A percentile compares a stretch with the other conserved stretches of the same genome.
These are phyloP conservation scores for Miltochrista miniata DNA, from an alignment of 2,888 invertebrate species.

Conservation along the genomic window DNA sequence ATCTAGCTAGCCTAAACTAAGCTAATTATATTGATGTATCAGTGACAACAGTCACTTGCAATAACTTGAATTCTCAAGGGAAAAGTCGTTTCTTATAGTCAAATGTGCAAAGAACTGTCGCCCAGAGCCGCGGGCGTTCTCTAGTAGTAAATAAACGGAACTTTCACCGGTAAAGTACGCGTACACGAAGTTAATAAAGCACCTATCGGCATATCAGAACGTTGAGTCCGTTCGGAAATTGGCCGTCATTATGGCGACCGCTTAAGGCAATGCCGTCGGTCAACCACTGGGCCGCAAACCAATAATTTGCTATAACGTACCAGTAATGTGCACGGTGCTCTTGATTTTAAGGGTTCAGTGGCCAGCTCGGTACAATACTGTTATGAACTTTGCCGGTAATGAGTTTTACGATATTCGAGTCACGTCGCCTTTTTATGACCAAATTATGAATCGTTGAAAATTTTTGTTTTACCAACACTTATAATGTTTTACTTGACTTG, in stretches of 20 bases:
- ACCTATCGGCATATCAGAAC: conserved; percentile 29
- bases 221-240: conserved; percentile 58
- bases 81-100: too few species aligned
- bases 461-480: background rate
- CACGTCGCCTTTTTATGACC: background rate
- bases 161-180: conserved; percentile 31
- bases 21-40: too few species aligned
- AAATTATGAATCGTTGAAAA: background rate
- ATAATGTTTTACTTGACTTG: too few species aligned
- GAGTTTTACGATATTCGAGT: conserved; percentile 2
- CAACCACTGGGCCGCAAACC: conserved; percentile 51
- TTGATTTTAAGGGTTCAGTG: conserved; percentile 45
- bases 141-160: conserved; percentile 18
- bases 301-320: conserved; percentile 59
- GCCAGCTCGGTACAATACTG: conserved; percentile 33
- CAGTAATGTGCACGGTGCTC: conserved; percentile 56
- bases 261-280: conserved; percentile 51
- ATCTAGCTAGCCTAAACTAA: too few species aligned
- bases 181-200: conserved; percentile 39
- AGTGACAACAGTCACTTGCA: too few species aligned
- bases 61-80: too few species aligned
- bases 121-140: background rate
- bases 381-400: conserved; percentile 20
- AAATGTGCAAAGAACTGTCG: too few species aligned
- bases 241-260: conserved; percentile 60